These are phyloP conservation scores for Apis mellifera DNA, from an alignment of 1,140 invertebrate species.

Conservation along the genomic window Amel_HAv3.1 CM009939.2:2388501-2389000, in stretches of 20 bases:
- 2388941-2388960: not conserved
- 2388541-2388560: slow-evolving; percentile 67
- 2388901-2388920: not conserved
- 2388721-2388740: slow-evolving; percentile 71
- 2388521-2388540: slow-evolving; percentile 43
- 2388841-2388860: slow-evolving; percentile 42
- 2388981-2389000: slow-evolving; percentile 50
- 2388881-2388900: too few relatives aligned
- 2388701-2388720: slow-evolving; percentile 72
- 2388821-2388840: slow-evolving; percentile 12
- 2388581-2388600: slow-evolving; percentile 30
- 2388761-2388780: slow-evolving; percentile 39
- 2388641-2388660: not conserved
- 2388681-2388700: slow-evolving; percentile 50
- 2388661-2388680: not conserved
- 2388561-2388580: slow-evolving; percentile 59
- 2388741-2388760: slow-evolving; percentile 65
- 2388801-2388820: slow-evolving; percentile 23
- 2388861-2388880: not conserved
- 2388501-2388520: slow-evolving; percentile 55
- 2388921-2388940: slow-evolving; percentile 10
- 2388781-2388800: slow-evolving; percentile 13
- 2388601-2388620: slow-evolving; percentile 18
- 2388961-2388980: slow-evolving; percentile 37
- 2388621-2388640: slow-evolving; percentile 1